A percentile compares a stretch with the other conserved stretches of the same genome.
phyloP scores from a whole-genome alignment of 2,888 invertebrate genomes.

The Caenorhabditis afra region DNA sequence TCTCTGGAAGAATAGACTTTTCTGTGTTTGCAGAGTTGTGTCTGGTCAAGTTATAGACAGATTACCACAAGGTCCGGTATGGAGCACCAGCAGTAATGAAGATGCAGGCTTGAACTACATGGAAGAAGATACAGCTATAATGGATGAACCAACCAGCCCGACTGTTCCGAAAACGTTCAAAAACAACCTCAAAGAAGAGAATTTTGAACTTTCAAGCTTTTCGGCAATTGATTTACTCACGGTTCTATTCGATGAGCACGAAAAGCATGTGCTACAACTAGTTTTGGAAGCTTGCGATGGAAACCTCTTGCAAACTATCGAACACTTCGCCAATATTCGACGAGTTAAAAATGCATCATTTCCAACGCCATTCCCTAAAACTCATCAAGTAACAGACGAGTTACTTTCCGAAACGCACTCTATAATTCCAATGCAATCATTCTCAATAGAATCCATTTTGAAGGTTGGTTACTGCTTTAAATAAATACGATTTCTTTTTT shows the following conservation, averaged over 20 bases:
- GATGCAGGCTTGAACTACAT: constrained; percentile 58
- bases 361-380: background rate
- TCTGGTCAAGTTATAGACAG: constrained; percentile 84
- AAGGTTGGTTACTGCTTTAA: background rate
- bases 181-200: constrained; percentile 27
- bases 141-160: constrained; percentile 41
- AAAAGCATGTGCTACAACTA: constrained; percentile 87
- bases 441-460: background rate
- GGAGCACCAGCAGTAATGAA: constrained; percentile 82
- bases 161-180: background rate
- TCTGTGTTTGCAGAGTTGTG: constrained; percentile 63
- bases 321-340: constrained; percentile 85
- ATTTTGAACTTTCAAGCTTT: constrained; percentile 80
- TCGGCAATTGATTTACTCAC: constrained; percentile 88
- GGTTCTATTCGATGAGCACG: constrained; percentile 89
- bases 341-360: constrained; percentile 33
- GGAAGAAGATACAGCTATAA: constrained; percentile 41
- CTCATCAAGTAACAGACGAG: background rate
- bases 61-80: constrained; percentile 91
- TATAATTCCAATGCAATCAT: background rate
- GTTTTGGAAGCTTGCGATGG: constrained; percentile 93
- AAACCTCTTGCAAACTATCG: constrained; percentile 91
- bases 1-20: background rate
- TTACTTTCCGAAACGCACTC: background rate
- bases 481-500: background rate